These are phyloP conservation scores for Myopa testacea DNA, from an alignment of 2,888 invertebrate genomes.

Conservation along the genomic window DNA sequence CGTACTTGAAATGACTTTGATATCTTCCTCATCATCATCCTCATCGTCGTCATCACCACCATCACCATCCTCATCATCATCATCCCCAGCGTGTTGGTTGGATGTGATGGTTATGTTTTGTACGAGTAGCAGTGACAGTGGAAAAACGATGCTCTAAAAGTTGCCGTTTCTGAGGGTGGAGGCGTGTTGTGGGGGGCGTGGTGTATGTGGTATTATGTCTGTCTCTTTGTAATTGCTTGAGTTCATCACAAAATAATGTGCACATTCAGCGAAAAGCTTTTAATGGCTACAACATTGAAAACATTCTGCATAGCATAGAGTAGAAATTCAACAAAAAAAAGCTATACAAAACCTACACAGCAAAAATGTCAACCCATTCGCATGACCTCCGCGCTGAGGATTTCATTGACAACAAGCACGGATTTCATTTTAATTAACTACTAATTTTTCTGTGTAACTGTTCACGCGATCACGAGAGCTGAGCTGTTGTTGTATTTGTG, in stretches of 20 bases:
- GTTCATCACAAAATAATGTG: constrained; percentile 21
- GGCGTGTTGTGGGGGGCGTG: not conserved
- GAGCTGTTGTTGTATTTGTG: no score
- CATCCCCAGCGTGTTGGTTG: constrained; percentile 25
- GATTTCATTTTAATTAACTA: no score
- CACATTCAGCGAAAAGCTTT: constrained; percentile 32
- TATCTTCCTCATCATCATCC: constrained; percentile 24
- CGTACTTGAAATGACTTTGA: not conserved
- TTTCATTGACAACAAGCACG: not conserved
- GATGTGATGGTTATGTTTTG: not conserved
- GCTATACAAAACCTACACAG: not conserved
- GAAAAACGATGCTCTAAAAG: not conserved
- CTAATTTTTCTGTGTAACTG: no score
- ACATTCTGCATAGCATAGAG: not conserved
- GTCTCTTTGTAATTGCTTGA: constrained; percentile 8
- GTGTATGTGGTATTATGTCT: not conserved
- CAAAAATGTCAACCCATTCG: not conserved
- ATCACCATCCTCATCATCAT: constrained; percentile 29
- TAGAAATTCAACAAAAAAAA: not conserved
- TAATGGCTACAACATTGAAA: not conserved
- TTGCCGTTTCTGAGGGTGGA: not conserved
- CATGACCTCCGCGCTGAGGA: not conserved
- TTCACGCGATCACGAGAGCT: no score
- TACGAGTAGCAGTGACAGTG: not conserved
- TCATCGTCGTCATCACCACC: constrained; percentile 5